Conservation (phyloP, 2,888 invertebrate species). For the Chloromyia formosa region DNA sequence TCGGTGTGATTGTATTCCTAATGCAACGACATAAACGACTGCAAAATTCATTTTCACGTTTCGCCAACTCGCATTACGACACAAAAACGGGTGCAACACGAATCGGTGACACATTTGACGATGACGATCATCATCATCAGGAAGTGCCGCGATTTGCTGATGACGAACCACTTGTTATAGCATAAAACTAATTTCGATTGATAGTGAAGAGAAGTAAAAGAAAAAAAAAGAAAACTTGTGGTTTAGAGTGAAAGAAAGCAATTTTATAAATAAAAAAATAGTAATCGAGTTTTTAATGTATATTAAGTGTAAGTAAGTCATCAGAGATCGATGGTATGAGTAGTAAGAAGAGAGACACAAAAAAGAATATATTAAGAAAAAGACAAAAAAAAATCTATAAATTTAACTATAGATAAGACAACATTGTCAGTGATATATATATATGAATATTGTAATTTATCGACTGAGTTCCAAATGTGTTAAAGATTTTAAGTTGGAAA, state of each 20-base stretch:
- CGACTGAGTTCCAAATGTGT: conserved; percentile 35
- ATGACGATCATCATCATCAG: conserved; percentile 83
- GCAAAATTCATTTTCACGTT: conserved; percentile 80
- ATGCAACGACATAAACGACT: conserved; percentile 76
- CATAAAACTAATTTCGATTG: conserved; percentile 66
- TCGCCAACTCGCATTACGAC: conserved; percentile 86
- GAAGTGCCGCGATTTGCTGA: conserved; percentile 89
- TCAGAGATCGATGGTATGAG: neutral
- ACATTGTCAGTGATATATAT: conserved; percentile 33
- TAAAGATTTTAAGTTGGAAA: conserved; percentile 18
- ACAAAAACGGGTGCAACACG: conserved; percentile 87
- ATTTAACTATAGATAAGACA: conserved; percentile 26
- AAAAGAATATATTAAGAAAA: conserved; percentile 3
- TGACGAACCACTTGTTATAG: conserved; percentile 92
- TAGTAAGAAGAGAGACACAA: neutral
- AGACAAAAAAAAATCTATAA: conserved; percentile 18
- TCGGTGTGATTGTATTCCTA: conserved; percentile 70
- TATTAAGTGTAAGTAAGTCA: neutral
- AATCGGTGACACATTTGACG: conserved; percentile 76
- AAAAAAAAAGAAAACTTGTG: neutral
- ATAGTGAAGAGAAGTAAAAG: conserved; percentile 9
- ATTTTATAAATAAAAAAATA: conserved; percentile 20
- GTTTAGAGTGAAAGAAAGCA: conserved; percentile 17
- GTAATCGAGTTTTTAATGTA: conserved; percentile 20
- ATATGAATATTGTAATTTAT: conserved; percentile 34